These are phyloP conservation scores for Arbacia lixula DNA, from an alignment of 53 echinoderm and acorn worm species.

Conservation along the genomic window DNA sequence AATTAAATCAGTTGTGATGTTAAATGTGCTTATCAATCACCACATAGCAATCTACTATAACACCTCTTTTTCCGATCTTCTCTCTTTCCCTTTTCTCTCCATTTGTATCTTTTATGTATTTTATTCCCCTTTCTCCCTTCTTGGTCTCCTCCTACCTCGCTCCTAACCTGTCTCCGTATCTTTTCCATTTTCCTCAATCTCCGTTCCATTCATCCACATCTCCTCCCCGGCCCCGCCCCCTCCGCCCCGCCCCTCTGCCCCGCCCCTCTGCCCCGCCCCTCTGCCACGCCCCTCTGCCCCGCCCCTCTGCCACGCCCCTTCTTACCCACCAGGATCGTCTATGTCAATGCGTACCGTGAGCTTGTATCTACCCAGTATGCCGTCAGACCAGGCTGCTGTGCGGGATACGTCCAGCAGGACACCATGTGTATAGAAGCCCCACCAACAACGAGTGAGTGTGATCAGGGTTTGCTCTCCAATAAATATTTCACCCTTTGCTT, in stretches of 20 bases:
- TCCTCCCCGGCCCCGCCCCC: background rate
- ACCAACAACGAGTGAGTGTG: conserved; percentile 46
- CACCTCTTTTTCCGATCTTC: too few relatives aligned
- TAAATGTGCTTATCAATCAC: too few relatives aligned
- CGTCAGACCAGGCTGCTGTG: conserved; percentile 37
- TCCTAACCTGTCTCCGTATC: background rate
- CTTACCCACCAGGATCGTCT: background rate
- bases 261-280: too few relatives aligned
- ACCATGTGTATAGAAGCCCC: conserved; percentile 37
- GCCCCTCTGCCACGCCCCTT: background rate
- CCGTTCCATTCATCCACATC: background rate
- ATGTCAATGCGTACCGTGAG: conserved; percentile 53
- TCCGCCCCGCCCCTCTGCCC: background rate
- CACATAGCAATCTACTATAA: too few relatives aligned
- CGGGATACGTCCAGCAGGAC: conserved; percentile 28
- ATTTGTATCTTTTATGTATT: too few relatives aligned
- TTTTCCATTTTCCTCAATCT: too few relatives aligned
- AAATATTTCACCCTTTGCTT: too few relatives aligned
- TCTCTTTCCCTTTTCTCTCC: too few relatives aligned
- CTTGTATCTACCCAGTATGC: conserved; percentile 32
- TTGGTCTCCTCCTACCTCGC: background rate
- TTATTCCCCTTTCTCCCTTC: too few relatives aligned
- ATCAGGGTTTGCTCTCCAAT: too few relatives aligned
- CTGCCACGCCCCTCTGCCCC: background rate
- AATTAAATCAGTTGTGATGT: too few relatives aligned